Percentiles rank a stretch among this genome's conserved stretches.
Evolutionary conservation across 2,797 vertebrate species (phyloP).

Genomic region (Myotis myotis): DNA sequence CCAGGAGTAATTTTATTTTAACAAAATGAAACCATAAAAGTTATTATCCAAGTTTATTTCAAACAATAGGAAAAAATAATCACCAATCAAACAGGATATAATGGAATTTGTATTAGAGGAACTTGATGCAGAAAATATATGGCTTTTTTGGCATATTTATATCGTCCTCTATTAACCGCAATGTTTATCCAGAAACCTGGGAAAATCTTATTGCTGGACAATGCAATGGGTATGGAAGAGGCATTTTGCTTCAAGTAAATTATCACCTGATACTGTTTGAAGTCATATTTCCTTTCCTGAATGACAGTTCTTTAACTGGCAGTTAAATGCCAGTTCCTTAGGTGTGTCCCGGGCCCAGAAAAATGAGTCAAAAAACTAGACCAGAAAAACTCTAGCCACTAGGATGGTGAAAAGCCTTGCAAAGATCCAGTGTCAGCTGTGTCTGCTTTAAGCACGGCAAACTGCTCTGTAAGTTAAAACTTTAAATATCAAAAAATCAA

Average conservation of each 20-base stretch:
- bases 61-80: neutral
- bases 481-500: neutral
- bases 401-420: neutral
- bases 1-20: conserved; percentile 5
- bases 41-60: neutral
- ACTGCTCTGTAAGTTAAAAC: neutral
- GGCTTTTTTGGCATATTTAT: neutral
- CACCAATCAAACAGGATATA: neutral
- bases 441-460: neutral
- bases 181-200: neutral
- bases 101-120: neutral
- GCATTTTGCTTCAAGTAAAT: neutral
- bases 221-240: neutral
- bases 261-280: neutral
- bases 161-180: neutral
- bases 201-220: neutral
- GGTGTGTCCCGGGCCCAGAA: neutral
- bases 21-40: neutral
- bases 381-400: neutral
- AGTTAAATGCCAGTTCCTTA: neutral
- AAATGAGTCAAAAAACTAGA: neutral
- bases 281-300: neutral
- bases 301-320: neutral
- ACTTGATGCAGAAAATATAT: neutral
- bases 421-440: neutral